These are phyloP conservation scores for Rhyacophila evoluta DNA, from an alignment of 2,888 invertebrate species.

Conservation along the genomic window DNA sequence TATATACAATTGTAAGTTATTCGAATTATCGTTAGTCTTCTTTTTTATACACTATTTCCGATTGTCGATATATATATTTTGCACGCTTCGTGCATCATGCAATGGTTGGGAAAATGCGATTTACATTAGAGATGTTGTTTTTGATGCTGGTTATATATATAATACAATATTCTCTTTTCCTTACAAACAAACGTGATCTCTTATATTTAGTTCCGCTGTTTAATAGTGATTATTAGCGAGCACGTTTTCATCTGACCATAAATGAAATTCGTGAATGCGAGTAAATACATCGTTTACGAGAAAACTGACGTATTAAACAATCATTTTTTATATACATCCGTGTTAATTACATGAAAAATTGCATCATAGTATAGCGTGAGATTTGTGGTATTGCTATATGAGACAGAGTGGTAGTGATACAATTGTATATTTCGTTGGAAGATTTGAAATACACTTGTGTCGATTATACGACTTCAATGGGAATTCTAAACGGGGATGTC, in stretches of 20 bases:
- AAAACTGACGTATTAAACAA: background rate
- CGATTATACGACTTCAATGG: no score
- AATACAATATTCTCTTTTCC: conserved; percentile 10
- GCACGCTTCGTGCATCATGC: conserved; percentile 20
- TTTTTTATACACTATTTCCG: background rate
- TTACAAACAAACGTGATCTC: background rate
- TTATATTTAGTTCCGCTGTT: conserved; percentile 28
- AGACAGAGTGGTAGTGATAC: no score
- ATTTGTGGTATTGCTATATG: no score
- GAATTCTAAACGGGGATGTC: no score
- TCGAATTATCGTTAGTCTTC: no score
- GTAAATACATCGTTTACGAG: background rate
- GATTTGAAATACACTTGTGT: no score
- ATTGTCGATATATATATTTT: background rate
- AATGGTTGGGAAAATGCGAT: background rate
- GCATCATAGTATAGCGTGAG: background rate
- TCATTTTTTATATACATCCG: background rate
- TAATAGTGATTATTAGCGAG: conserved; percentile 26
- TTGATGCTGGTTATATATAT: background rate
- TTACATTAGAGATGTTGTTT: background rate
- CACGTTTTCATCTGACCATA: conserved; percentile 4
- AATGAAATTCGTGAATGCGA: background rate
- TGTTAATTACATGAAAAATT: background rate
- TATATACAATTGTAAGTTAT: no score
- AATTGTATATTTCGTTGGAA: no score